These are phyloP conservation scores for Drosophila lacteicornis DNA, from an alignment of 1,140 invertebrate genomes.

Conservation along the genomic window DNA sequence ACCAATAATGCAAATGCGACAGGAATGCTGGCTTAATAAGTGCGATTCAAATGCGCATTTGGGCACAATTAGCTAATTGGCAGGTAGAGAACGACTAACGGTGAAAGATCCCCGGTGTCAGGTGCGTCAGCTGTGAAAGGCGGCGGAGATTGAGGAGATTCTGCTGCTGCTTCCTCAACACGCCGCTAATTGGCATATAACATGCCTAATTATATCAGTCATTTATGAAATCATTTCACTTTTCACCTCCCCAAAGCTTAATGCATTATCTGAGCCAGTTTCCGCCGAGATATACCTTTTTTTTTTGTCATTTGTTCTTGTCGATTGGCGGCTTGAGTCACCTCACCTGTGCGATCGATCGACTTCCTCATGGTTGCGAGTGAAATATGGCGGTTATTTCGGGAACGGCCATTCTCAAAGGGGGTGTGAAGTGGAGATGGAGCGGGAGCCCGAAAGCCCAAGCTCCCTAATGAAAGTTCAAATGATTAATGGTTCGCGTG, in stretches of 20 bases:
- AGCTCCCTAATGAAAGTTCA: conserved; percentile 34
- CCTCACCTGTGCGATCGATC: conserved; percentile 38
- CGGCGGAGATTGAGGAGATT: conserved; percentile 41
- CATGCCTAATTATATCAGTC: conserved; percentile 73
- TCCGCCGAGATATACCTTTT: conserved; percentile 20
- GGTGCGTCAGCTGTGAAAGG: conserved; percentile 62
- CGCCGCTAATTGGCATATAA: conserved; percentile 77
- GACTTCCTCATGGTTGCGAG: conserved; percentile 46
- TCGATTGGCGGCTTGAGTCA: conserved; percentile 35
- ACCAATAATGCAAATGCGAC: conserved; percentile 52
- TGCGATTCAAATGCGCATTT: conserved; percentile 70
- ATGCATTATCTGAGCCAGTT: conserved; percentile 34
- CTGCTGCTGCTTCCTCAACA: conserved; percentile 68
- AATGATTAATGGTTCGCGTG: conserved; percentile 48
- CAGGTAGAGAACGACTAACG: conserved; percentile 46
- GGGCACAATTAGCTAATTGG: conserved; percentile 79
- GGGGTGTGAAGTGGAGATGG: conserved; percentile 14
- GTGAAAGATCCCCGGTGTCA: conserved; percentile 37
- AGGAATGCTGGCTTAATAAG: conserved; percentile 49
- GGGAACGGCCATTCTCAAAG: conserved; percentile 3
- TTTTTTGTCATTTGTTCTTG: conserved; percentile 40
- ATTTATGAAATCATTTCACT: conserved; percentile 58
- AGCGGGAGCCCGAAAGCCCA: conserved; percentile 10
- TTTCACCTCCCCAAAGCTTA: conserved; percentile 42
- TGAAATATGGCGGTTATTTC: conserved; percentile 46